Percentiles rank a stretch among this genome's conserved stretches.
Conservation (phyloP, 2,888 invertebrate species). For the Drosophila monieri region DNA sequence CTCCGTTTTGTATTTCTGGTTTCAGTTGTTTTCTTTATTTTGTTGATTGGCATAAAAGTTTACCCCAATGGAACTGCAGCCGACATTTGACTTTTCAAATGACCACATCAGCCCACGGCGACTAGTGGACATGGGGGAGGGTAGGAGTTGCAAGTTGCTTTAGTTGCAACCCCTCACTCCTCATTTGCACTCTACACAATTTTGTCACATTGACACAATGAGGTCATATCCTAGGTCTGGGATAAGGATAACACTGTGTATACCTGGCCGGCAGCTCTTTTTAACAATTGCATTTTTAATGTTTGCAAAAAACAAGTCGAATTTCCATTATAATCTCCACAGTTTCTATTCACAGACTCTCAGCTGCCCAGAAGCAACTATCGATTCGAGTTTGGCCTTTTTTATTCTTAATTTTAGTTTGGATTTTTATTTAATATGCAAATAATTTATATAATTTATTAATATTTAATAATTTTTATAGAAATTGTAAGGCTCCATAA, state of each 20-base stretch:
- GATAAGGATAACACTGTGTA: constrained; percentile 28
- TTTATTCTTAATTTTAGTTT: constrained; percentile 23
- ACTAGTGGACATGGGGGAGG: constrained; percentile 14
- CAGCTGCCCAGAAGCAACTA: constrained; percentile 8
- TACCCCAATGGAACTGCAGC: constrained; percentile 59
- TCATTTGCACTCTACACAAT: constrained; percentile 42
- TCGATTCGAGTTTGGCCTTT: constrained; percentile 46
- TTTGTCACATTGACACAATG: constrained; percentile 71
- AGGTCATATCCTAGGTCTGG: constrained; percentile 53
- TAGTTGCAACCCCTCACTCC: constrained; percentile 21
- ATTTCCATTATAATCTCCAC: not conserved
- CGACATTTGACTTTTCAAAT: constrained; percentile 70
- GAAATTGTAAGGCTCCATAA: not conserved
- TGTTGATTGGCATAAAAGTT: constrained; percentile 54
- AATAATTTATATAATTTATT: too few species aligned
- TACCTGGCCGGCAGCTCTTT: constrained; percentile 43
- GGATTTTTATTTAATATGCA: constrained; percentile 49
- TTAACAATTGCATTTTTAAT: constrained; percentile 75
- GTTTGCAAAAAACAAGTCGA: constrained; percentile 50
- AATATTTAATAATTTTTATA: too few species aligned
- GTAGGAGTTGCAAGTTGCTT: constrained; percentile 42
- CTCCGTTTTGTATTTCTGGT: not conserved
- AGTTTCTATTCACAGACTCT: not conserved
- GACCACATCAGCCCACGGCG: constrained; percentile 40
- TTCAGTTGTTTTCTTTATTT: not conserved